Percentiles rank a stretch among this genome's conserved stretches.
Conservation (phyloP, 2,888 invertebrate species). For the Liodrosophila aerea region DNA sequence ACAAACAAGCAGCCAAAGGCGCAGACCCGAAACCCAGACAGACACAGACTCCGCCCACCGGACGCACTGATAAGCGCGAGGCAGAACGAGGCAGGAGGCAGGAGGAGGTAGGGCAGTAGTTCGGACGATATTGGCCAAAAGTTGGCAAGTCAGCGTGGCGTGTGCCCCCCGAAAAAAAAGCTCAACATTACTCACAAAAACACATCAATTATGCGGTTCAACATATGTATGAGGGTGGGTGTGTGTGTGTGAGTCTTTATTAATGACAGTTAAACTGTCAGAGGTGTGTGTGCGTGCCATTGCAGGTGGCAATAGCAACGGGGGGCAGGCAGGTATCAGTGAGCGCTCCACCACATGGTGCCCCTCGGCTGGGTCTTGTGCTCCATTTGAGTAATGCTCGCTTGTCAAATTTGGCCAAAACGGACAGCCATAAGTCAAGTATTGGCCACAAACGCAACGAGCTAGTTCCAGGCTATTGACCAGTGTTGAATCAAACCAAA, state of each 20-base stretch:
- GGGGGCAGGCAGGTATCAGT: conserved; percentile 17
- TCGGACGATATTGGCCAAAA: conserved; percentile 23
- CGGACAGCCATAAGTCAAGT: conserved; percentile 67
- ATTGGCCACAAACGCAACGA: conserved; percentile 34
- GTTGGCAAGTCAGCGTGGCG: conserved; percentile 54
- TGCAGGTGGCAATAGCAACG: conserved; percentile 63
- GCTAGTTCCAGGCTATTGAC: not conserved
- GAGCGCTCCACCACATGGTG: not conserved
- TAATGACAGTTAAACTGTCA: conserved; percentile 76
- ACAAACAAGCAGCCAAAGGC: conserved; percentile 61
- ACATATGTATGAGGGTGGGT: conserved; percentile 8
- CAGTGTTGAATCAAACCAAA: not conserved
- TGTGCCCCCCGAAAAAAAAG: conserved; percentile 34
- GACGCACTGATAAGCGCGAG: conserved; percentile 37
- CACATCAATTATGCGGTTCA: conserved; percentile 68
- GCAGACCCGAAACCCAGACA: conserved; percentile 13
- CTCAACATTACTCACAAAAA: conserved; percentile 72
- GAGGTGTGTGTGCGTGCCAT: conserved; percentile 68
- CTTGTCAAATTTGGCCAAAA: conserved; percentile 66
- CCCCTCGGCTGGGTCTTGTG: conserved; percentile 3
- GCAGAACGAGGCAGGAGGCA: not conserved
- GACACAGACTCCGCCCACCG: conserved; percentile 14
- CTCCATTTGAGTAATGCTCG: conserved; percentile 65
- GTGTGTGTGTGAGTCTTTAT: conserved; percentile 52
- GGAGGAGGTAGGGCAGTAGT: not conserved